Evolutionary conservation across 2,113 vertebrate genomes (phyloP).

Genomic region (Genyomyrus donnyi): DNA sequence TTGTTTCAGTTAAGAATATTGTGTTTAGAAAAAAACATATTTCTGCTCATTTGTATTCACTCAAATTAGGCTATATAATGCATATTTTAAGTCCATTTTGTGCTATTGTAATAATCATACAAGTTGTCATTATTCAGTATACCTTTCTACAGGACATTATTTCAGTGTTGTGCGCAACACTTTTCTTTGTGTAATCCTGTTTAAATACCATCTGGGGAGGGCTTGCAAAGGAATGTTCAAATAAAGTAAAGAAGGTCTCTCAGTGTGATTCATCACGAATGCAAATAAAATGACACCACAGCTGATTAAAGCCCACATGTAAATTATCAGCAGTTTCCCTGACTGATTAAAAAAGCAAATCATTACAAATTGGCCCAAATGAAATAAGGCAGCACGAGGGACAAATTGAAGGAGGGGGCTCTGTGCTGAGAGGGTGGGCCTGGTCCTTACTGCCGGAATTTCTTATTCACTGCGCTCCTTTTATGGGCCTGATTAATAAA

Average conservation of each 20-base stretch:
- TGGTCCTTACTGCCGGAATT: conserved; percentile 61
- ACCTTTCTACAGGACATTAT: background rate
- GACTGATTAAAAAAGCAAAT: conserved; percentile 10
- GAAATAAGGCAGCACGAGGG: conserved; percentile 48
- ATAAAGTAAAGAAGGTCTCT: background rate
- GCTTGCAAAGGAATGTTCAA: background rate
- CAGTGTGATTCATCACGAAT: background rate
- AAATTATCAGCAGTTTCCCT: background rate
- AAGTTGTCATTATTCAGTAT: background rate
- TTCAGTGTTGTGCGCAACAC: background rate
- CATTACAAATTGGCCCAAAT: conserved; percentile 5
- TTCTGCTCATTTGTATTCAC: background rate
- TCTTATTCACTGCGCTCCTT: conserved; percentile 67
- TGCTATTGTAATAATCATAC: background rate
- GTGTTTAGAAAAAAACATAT: background rate
- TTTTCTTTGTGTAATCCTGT: background rate
- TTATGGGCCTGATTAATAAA: conserved; percentile 89
- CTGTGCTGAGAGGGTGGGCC: conserved; percentile 65
- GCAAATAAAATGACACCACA: background rate
- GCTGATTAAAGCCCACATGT: conserved; percentile 7
- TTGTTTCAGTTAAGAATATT: background rate
- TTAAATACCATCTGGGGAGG: background rate
- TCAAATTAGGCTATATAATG: background rate
- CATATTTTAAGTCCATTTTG: background rate
- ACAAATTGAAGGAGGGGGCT: conserved; percentile 80